These are phyloP conservation scores for Terrapene triunguis DNA, from an alignment of 2,113 vertebrate genomes.

Conservation along the genomic window DNA sequence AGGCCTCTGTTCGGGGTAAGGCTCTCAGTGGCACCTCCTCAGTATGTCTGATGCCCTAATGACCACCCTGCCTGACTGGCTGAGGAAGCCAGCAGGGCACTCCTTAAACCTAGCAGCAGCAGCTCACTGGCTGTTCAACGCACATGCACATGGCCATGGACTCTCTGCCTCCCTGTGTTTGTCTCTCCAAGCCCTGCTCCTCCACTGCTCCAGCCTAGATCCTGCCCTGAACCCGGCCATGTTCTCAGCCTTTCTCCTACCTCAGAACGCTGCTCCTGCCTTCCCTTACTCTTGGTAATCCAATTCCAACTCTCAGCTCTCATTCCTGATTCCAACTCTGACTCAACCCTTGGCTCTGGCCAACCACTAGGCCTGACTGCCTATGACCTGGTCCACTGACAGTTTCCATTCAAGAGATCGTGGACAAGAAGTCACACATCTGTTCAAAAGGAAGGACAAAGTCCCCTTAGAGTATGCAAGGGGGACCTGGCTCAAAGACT, in stretches of 20 bases:
- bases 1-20: not conserved
- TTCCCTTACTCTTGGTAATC: not conserved
- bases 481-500: not conserved
- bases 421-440: not conserved
- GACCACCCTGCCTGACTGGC: not conserved
- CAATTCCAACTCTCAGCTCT: not conserved
- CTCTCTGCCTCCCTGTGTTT: not conserved
- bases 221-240: too few relatives aligned
- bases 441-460: not conserved
- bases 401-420: not conserved
- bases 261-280: not conserved
- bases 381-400: not conserved
- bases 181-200: not conserved
- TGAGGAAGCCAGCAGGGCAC: not conserved
- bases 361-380: too few relatives aligned
- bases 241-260: not conserved
- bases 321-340: not conserved
- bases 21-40: not conserved
- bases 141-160: not conserved
- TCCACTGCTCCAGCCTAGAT: too few relatives aligned
- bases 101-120: not conserved
- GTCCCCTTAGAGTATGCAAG: not conserved
- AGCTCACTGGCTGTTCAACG: not conserved
- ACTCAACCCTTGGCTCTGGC: not conserved
- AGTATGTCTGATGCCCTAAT: not conserved